Evolutionary conservation across 2,113 vertebrate species (phyloP), one percentile per base, ranked within the genome.

Genomic region (Cisticola juncidis): DNA sequence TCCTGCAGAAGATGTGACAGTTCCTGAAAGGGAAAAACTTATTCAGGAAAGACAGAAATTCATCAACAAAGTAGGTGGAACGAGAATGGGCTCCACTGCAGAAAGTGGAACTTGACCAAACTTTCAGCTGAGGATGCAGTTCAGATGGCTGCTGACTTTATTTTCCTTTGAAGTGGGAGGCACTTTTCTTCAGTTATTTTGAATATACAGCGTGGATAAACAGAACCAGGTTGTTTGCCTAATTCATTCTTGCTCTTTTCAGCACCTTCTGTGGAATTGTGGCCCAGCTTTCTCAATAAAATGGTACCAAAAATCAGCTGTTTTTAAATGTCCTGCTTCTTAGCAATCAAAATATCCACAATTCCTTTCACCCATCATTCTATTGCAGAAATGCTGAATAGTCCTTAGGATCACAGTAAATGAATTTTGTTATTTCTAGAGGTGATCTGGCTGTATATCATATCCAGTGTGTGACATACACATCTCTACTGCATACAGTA

Each of bases 161-260:
- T 86, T 89, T 91, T 31, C 8, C 47, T 62, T 88, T 68, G n/a
- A n/a, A 6, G 14, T 31, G 36, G 12, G 23, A 84, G 24, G 9
- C 45, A 50, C 40, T 73, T 91, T 18, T 14, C 31, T 50, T 86
- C 36, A 23, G 53, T 51, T 64, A 11, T 10, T 84, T 70, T 65
- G n/a, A 48, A 60, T 58, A n/a, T 33, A 9, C 2, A 42, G 19
- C 0, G 0, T 61, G 81, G 42, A 36, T 50, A 40, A 79, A 38
- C 44, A 38, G 51, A 81, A 79, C 44, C 11, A 45, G 26, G 29
- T n/a, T 81, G 71, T 80, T 81, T 80, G 60, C 62, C 23, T 57
- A 13, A 61, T 62, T 94, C 26, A 26, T 79, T 73, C 58, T 85
- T 86, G 45, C 2, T 58, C 77, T 82, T 71, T 90, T 58, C 62